Conservation (phyloP, 2,113 vertebrate species). For the Zosterops lateralis region DNA sequence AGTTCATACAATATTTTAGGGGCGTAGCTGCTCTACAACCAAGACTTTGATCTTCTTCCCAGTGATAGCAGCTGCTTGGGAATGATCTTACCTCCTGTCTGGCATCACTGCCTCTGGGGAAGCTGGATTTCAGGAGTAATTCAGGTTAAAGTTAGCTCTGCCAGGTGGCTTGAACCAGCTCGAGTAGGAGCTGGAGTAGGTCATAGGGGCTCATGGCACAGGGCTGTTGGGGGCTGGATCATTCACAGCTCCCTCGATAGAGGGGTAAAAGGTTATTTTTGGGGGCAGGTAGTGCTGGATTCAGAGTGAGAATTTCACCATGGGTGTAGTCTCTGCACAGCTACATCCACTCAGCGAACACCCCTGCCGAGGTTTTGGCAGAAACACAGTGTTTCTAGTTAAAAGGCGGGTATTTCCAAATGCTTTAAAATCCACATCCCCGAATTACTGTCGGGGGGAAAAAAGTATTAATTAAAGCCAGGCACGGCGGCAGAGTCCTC, state of each 20-base stretch:
- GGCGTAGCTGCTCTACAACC: neutral
- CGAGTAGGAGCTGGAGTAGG: neutral
- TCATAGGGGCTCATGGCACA: accelerated
- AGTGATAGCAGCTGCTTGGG: neutral
- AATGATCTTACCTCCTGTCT: neutral
- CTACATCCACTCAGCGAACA: neutral
- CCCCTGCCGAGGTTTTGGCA: neutral
- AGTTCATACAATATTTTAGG: neutral
- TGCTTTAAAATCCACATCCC: neutral
- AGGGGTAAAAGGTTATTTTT: neutral
- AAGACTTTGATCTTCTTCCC: constrained; percentile 24
- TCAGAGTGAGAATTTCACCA: accelerated
- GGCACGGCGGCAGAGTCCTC: neutral
- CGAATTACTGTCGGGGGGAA: neutral
- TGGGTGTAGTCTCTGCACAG: neutral
- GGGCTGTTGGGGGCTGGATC: neutral
- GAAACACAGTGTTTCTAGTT: neutral
- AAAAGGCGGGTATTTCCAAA: neutral
- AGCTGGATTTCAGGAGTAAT: neutral
- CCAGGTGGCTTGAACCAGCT: neutral
- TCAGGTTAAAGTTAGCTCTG: constrained; percentile 19
- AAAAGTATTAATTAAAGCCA: neutral
- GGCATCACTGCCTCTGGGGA: neutral
- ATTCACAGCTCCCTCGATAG: neutral
- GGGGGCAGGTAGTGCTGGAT: neutral